Evolutionary conservation across 2,888 invertebrate species (phyloP), one percentile per base, ranked within the genome.

Genomic region (Agriopis aurantiaria): DNA sequence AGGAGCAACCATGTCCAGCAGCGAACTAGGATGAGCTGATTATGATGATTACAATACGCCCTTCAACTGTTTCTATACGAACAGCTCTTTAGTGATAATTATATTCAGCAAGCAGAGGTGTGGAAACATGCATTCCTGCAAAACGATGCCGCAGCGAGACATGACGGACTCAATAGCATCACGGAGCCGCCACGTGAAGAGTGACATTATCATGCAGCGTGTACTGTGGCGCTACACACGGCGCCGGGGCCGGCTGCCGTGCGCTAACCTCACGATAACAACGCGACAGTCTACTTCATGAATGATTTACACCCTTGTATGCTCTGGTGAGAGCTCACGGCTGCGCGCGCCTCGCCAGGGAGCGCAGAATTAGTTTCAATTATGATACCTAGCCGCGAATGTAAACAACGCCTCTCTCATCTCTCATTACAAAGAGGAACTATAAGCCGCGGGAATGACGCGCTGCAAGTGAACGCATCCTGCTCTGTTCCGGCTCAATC

Each of bases 231-330:
- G 9, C 51, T 8, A 8, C 51, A 17, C 51, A 8, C 51, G 17
- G 56, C 46, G 11, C 53, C 12, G 46, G 17, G 48, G 12, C 51
- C 60, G 33, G n/a, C 46, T 23, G 49, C 55, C 56, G n/a, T 56
- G 51, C n/a, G 52, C 17, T 59, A 53, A 59, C 58, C 40, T 14
- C 52, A 65, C 48, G 55, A 48, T 59, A 49, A 41, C 8, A 43
- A 40, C 40, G 23, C 66, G 58, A 10, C 33, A 23, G 14, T 59
- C 65, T 58, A 59, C 65, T 69, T 75, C 72, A 81, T 81, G 74
- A 80, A 80, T 80, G 69, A 79, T 80, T 80, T 66, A 80, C 69
- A 68, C 65, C 56, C 70, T 46, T 48, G 65, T 59, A 43, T 41
- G 51, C 58, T 43, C 33, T 46, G 46, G 52, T 10, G 52, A 17